Evolutionary conservation across 2,113 vertebrate genomes (phyloP).

Genomic region (Delphinapterus leucas): DNA sequence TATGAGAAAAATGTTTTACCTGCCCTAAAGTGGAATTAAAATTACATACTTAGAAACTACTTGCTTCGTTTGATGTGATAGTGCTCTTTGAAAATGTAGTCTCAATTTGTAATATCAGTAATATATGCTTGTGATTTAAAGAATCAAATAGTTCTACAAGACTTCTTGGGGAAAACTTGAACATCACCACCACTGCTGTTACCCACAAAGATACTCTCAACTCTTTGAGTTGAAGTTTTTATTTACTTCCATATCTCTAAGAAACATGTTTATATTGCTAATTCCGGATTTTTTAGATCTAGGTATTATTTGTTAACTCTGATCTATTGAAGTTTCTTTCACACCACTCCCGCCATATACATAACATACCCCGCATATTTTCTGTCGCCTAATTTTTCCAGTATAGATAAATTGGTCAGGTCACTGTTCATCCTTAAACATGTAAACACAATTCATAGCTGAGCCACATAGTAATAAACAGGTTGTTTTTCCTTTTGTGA

Average conservation of each 20-base stretch:
- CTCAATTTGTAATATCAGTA: not conserved
- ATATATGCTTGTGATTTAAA: not conserved
- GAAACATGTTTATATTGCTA: not conserved
- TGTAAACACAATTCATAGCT: not conserved
- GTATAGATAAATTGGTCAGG: not conserved
- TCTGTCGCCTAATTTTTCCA: not conserved
- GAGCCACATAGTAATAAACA: not conserved
- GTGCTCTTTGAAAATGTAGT: not conserved
- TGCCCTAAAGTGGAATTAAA: not conserved
- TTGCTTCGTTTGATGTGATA: not conserved
- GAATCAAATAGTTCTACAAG: not conserved
- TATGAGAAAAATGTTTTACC: not conserved
- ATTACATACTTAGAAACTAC: not conserved
- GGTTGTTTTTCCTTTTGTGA: not conserved
- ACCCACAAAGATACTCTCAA: not conserved
- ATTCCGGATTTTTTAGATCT: not conserved
- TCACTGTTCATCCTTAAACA: not conserved
- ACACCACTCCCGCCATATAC: not conserved
- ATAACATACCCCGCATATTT: not conserved
- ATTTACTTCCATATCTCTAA: not conserved
- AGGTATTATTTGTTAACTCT: not conserved
- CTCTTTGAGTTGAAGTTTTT: not conserved
- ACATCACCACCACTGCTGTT: not conserved
- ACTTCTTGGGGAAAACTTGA: not conserved
- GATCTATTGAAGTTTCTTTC: not conserved